Evolutionary conservation across 2,888 invertebrate species (phyloP), one percentile per base, ranked within the genome.

Genomic region (Lampropteryx suffumata): DNA sequence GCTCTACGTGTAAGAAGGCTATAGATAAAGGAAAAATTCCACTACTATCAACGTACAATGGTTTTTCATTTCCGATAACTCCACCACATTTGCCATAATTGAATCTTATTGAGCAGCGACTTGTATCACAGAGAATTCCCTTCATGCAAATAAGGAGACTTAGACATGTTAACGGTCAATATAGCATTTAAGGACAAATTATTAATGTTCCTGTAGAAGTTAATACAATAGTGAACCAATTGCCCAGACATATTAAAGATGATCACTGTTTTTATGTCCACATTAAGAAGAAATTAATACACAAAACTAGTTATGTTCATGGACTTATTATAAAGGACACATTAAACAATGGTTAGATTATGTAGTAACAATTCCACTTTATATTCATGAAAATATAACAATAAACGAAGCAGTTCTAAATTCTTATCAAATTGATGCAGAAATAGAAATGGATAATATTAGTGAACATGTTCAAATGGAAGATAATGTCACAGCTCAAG

Each of bases 121-220:
- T 70, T 14, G 62, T 70, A 44, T 69, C 71, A 17, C 67, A 67
- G 9, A 42, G 61, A 39, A 59, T 71, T 12, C 69, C 68, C 1
- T 69, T 71, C 45, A 65, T 69, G 67, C 68, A 73, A 17, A 67
- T 71, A 21, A 36, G 69, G 11, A 62, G 69, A 51, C 56, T 73
- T 9, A 41, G 68, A 41, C 60, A 69, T 30, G 63, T 63, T 50
- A 27, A 64, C 40, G 66, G 64, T 34, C 62, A 65, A 11, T 54
- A 45, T 27, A 64, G 67, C 11, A 69, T 70, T 44, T 62, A 55
- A 26, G 70, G 67, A 1, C 71, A 72, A 39, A 48, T 71, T 10
- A 69, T 73, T 37, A 70, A 73, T 67, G 61, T 71, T 36, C 70
- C 71, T 32, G 55, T 68, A 0, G 50, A 54, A 47, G 61, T 64